phyloP scores from a whole-genome alignment of 2,797 vertebrate genomes.

The Peromyscus nudipes region DNA sequence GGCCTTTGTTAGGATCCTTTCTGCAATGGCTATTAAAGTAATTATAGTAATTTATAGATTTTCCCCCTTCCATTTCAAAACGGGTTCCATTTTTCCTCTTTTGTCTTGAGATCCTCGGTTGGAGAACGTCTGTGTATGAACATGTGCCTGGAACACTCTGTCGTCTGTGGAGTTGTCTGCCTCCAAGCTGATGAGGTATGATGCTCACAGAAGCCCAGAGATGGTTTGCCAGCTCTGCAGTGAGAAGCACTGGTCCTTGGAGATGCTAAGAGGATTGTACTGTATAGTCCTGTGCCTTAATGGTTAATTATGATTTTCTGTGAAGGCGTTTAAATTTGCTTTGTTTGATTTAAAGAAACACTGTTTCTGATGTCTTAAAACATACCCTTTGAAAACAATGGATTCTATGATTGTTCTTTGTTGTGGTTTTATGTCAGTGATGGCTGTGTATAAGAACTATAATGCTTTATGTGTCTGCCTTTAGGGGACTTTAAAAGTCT shows the following conservation, averaged over 20 bases:
- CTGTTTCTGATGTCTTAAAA: constrained; percentile 50
- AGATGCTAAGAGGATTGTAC: constrained; percentile 33
- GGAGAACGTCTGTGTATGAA: constrained; percentile 32
- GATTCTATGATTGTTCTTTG: constrained; percentile 71
- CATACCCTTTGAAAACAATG: constrained; percentile 41
- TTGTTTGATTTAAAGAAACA: constrained; percentile 74
- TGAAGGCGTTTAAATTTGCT: constrained; percentile 62
- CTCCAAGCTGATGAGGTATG: background rate
- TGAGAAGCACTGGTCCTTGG: background rate
- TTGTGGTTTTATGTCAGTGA: constrained; percentile 66
- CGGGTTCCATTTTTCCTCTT: constrained; percentile 74
- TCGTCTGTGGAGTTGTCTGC: background rate
- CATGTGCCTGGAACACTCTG: constrained; percentile 24
- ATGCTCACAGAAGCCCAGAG: background rate
- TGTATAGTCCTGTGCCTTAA: constrained; percentile 31
- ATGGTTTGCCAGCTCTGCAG: background rate
- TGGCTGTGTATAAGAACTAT: constrained; percentile 2
- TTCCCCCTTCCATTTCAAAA: constrained; percentile 71
- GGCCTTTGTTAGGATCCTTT: constrained; percentile 72
- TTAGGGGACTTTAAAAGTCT: constrained; percentile 56
- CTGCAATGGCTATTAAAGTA: constrained; percentile 84
- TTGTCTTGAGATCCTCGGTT: constrained; percentile 76
- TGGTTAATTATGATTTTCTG: constrained; percentile 73
- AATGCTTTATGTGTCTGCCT: background rate
- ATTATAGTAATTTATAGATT: constrained; percentile 79